These are phyloP conservation scores for Dendronephthya gigantea DNA, from an alignment of 64 coral and sea anemone species.

Conservation along the genomic window DNA sequence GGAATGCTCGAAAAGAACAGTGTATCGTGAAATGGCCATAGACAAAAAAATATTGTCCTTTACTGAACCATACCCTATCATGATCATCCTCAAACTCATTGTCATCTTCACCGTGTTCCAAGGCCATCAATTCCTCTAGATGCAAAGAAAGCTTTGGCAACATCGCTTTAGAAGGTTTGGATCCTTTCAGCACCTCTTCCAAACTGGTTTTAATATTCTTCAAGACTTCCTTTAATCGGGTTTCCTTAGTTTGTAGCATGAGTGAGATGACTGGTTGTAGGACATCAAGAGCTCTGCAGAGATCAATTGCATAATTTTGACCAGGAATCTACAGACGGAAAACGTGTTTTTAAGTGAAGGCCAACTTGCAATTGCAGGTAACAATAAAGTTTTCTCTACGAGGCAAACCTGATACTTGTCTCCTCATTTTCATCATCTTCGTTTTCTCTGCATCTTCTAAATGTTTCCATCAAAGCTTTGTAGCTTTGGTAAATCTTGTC, in stretches of 20 bases:
- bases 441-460: not conserved
- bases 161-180: not conserved
- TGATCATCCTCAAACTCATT: not conserved
- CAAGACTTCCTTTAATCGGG: not conserved
- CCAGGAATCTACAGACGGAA: not conserved
- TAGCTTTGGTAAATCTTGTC: not conserved
- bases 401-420: not conserved
- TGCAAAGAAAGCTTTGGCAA: not conserved
- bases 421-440: not conserved
- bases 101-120: not conserved
- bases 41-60: not conserved
- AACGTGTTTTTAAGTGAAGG: not conserved
- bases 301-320: slow-evolving; percentile 8
- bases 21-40: not conserved
- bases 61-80: not conserved
- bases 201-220: not conserved
- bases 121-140: not conserved
- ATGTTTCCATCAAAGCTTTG: slow-evolving; percentile 16
- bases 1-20: not conserved
- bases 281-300: not conserved
- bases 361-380: not conserved
- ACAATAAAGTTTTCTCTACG: not conserved
- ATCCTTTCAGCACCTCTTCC: not conserved
- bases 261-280: not conserved
- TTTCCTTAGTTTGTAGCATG: not conserved